A percentile compares a stretch with the other conserved stretches of the same genome.
These are phyloP conservation scores for Drosophila burlai DNA, from an alignment of 1,140 invertebrate species.

Conservation along the genomic window DNA sequence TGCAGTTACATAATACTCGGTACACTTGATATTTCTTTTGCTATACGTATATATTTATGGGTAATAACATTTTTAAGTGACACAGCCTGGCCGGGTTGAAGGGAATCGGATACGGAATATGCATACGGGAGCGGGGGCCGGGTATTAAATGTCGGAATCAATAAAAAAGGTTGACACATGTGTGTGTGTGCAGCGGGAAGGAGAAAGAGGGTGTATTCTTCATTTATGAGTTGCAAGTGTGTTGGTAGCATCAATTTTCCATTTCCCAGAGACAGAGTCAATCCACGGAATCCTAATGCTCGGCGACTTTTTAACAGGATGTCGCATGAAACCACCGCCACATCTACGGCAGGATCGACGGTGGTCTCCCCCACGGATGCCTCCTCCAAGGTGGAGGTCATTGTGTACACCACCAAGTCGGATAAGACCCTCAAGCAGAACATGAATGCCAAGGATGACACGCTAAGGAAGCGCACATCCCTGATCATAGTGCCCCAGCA, in stretches of 20 bases:
- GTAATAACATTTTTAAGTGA: slow-evolving; percentile 81
- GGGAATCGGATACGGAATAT: slow-evolving; percentile 29
- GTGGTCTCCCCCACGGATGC: slow-evolving; percentile 37
- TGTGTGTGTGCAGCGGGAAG: background rate
- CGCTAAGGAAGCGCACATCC: slow-evolving; percentile 82
- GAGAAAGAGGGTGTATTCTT: background rate
- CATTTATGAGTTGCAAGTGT: slow-evolving; percentile 33
- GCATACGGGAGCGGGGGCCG: slow-evolving; percentile 1
- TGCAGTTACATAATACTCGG: slow-evolving; percentile 40
- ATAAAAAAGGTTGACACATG: slow-evolving; percentile 80
- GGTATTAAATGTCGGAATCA: slow-evolving; percentile 81
- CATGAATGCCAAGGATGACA: slow-evolving; percentile 84
- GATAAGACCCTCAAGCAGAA: slow-evolving; percentile 84
- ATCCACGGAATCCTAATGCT: slow-evolving; percentile 12
- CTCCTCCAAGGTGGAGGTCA: slow-evolving; percentile 79
- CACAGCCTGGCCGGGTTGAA: slow-evolving; percentile 64
- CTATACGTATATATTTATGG: slow-evolving; percentile 55
- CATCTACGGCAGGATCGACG: background rate
- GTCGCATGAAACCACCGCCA: slow-evolving; percentile 57
- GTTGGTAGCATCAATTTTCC: slow-evolving; percentile 71
- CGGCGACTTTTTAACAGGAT: slow-evolving; percentile 58
- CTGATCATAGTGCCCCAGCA: slow-evolving; percentile 82
- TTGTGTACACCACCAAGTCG: slow-evolving; percentile 79
- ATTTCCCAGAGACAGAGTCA: slow-evolving; percentile 8
- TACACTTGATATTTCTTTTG: background rate